A percentile compares a stretch with the other conserved stretches of the same genome.
Evolutionary conservation across 2,113 vertebrate species (phyloP).

Genomic region (Anthoscopus minutus): DNA sequence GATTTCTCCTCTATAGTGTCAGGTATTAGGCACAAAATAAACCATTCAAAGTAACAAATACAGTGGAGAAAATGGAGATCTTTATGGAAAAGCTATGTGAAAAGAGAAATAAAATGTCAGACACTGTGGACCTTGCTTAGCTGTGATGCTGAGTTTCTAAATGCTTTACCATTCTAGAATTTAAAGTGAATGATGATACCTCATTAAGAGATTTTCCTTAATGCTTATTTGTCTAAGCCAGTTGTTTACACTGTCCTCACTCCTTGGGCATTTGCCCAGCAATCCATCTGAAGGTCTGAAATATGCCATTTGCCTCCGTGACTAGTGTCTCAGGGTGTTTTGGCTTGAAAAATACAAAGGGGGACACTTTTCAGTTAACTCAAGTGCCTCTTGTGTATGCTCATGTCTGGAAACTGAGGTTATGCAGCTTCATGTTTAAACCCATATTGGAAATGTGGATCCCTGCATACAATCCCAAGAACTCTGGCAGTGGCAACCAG

Average conservation of each 20-base stretch:
- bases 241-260: neutral
- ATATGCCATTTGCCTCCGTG: neutral
- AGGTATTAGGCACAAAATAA: neutral
- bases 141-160: neutral
- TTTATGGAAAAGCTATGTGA: neutral
- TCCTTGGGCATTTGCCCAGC: neutral
- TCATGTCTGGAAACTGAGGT: neutral
- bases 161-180: neutral
- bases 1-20: neutral
- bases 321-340: rapidly evolving
- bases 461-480: neutral
- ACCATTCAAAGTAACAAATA: neutral
- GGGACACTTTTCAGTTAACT: neutral
- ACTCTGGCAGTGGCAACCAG: neutral
- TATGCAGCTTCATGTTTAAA: neutral
- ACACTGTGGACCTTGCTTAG: neutral
- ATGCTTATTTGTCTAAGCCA: neutral
- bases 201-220: neutral
- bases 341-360: neutral
- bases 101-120: neutral
- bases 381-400: rapidly evolving
- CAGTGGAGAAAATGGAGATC: neutral
- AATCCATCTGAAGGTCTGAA: neutral
- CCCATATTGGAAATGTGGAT: neutral
- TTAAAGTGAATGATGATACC: neutral